Base-by-base conservation (phyloP, 2,113 vertebrate genomes). In the Sceloporus tristichus region DNA sequence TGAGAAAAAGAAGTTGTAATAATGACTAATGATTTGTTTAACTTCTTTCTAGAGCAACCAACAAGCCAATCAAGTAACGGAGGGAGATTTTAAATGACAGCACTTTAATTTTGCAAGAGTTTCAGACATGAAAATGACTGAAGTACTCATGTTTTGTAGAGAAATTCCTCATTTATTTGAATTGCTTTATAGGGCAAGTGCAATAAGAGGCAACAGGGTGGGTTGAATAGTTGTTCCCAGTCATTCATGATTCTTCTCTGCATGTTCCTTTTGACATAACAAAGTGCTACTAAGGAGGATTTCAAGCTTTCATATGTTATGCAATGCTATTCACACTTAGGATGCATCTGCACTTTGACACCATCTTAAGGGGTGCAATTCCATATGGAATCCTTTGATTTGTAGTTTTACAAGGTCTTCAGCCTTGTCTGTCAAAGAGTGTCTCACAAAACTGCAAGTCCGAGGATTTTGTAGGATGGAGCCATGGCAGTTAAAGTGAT, bases 1-100 rank as follows among this genome's bases (percentile, higher is more conserved):
- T 48, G 48, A 48, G 48, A 48, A 48, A 6, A 48, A 48, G 48
- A 87, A 80, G 92, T 96, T 94, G 94, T 90, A 95, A 90, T 91
- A 94, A 68, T 48, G 85, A 86, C 87, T 86, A 94, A 94, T 93
- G 89, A 89, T 94, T 94, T 91, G 56, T 84, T 91, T 84, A 93
- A 88, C 93, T 92, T 88, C 48, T 77, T 94, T 91, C 91, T 93
- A 87, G 86, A 94, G 85, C 53, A 94, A 94, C 91, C 84, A 90
- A 56, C 77, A 94, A 93, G 54, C 54, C 34, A 6, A 66, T 89
- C 80, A 90, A 94, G 93, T 80, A 87, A 88, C 56, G 84, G 80
- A 80, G 87, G 81, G 91, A 94, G 94, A 85, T 86, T 81, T 91
- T 84, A 79, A 84, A 85, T 90, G 90, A 66, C 85, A 89, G 86